Base-by-base conservation (phyloP, 2,888 invertebrate species). In the Amiota mariae region DNA sequence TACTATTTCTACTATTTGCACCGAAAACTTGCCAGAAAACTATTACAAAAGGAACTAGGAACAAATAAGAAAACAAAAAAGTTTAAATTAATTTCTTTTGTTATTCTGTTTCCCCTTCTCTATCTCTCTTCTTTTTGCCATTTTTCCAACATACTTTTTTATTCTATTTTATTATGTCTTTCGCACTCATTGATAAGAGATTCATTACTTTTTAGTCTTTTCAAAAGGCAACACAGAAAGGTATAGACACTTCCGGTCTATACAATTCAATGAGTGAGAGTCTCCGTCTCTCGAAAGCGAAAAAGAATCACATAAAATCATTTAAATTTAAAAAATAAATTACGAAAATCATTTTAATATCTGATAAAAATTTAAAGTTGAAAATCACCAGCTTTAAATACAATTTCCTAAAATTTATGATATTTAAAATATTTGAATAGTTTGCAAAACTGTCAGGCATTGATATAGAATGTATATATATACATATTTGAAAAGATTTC, bases 51-150 rank as follows among this genome's bases (percentile, higher is more conserved):
- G 51, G 20, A 68, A 49, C 9, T 10, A 70, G 1, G 3, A 56
- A 57, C 12, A 64, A 64, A 12, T n/a, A 18, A 57, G 18, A 70
- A 47, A 36, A 54, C 20, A 24, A 3, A 79, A 83, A 83, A 85
- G 83, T 83, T 83, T 82, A 83, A 83, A 83, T 83, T 80, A 83
- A 83, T 83, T 83, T 80, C 83, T 82, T 83, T 83, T 85, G 82
- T 83, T 56, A 24, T 64, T n/a, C 47, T 64, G 64, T 64, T 64
- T 64, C 46, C 64, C 2, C 36, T 6, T 36, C 36, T 4, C 36
- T 36, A 2, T 36, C 36, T 36, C 36, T 36, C 36, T 6, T 36
- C 36, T 2, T 6, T 36, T 6, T 80, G 74, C 77, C 74, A 70
- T 75, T 79, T 76, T 82, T 82, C 85, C 82, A 82, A 59, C 59